phyloP scores from a whole-genome alignment of 2,797 vertebrate species.

The Gephyroberyx darwinii region DNA sequence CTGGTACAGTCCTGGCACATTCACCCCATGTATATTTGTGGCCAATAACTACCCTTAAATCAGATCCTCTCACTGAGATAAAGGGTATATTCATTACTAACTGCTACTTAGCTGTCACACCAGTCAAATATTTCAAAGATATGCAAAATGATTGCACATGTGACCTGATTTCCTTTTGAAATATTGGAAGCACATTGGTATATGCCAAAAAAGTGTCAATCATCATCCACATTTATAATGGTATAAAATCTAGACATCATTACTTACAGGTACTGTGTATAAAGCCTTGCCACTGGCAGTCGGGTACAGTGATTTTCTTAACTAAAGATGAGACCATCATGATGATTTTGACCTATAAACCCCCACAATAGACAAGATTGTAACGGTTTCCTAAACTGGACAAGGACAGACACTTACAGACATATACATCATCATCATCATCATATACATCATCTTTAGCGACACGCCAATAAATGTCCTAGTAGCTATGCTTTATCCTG shows the following conservation, averaged over 20 bases:
- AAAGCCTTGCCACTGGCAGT: conserved; percentile 40
- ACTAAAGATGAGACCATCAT: conserved; percentile 30
- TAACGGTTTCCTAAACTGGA: conserved; percentile 18
- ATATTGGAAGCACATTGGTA: conserved; percentile 31
- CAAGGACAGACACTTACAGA: conserved; percentile 23
- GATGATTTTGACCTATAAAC: conserved; percentile 30
- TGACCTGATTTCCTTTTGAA: conserved; percentile 51
- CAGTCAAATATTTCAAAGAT: conserved; percentile 49
- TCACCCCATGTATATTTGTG: conserved; percentile 34
- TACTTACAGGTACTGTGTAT: conserved; percentile 29
- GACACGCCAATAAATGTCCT: conserved; percentile 16
- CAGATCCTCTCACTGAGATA: conserved; percentile 35
- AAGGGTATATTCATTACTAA: conserved; percentile 19
- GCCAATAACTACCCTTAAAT: conserved; percentile 28
- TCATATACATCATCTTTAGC: conserved; percentile 28
- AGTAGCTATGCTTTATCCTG: conserved; percentile 30
- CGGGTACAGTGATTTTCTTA: conserved; percentile 10
- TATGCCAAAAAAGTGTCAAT: conserved; percentile 32
- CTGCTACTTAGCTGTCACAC: conserved; percentile 38
- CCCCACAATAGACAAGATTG: conserved; percentile 28
- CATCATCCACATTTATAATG: conserved; percentile 28
- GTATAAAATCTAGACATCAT: conserved; percentile 53
- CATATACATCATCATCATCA: no score
- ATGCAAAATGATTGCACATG: conserved; percentile 48
- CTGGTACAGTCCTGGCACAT: conserved; percentile 6